Percentiles rank a stretch among this genome's conserved stretches.
Conservation (phyloP, 2,888 invertebrate species). For the Troglohyphantes excavatus region DNA sequence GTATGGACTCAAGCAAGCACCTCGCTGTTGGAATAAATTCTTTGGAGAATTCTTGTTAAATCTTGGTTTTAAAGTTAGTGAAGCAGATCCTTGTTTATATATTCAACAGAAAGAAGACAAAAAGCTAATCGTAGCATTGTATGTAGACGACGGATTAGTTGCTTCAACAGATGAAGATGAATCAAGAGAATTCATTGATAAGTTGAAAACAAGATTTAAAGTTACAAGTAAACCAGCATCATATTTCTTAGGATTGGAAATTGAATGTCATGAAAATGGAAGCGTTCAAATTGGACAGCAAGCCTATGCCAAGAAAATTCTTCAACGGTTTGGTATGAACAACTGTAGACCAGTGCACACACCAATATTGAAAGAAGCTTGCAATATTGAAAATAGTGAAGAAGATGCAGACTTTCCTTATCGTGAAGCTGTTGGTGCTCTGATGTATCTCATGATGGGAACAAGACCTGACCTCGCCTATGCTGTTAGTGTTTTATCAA, state of each 20-base stretch:
- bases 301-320: conserved; percentile 46
- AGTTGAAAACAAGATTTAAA: conserved; percentile 5
- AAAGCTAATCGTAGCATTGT: conserved; percentile 52
- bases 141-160: conserved; percentile 68
- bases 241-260: conserved; percentile 21
- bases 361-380: conserved; percentile 45
- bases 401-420: conserved; percentile 27
- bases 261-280: neutral
- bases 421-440: conserved; percentile 49
- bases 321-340: conserved; percentile 49
- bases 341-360: conserved; percentile 71
- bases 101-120: conserved; percentile 1
- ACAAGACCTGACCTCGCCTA: conserved; percentile 70
- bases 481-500: conserved; percentile 18
- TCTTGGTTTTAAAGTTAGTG: conserved; percentile 46
- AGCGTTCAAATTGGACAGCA: conserved; percentile 29
- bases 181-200: conserved; percentile 5
- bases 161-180: conserved; percentile 43
- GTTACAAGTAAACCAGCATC: neutral
- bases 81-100: conserved; percentile 50
- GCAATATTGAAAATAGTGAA: neutral
- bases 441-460: conserved; percentile 59
- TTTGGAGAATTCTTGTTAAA: conserved; percentile 49
- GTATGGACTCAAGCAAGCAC: neutral
- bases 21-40: conserved; percentile 55